phyloP scores from a whole-genome alignment of 2,888 invertebrate genomes.

The Nowickia ferox region DNA sequence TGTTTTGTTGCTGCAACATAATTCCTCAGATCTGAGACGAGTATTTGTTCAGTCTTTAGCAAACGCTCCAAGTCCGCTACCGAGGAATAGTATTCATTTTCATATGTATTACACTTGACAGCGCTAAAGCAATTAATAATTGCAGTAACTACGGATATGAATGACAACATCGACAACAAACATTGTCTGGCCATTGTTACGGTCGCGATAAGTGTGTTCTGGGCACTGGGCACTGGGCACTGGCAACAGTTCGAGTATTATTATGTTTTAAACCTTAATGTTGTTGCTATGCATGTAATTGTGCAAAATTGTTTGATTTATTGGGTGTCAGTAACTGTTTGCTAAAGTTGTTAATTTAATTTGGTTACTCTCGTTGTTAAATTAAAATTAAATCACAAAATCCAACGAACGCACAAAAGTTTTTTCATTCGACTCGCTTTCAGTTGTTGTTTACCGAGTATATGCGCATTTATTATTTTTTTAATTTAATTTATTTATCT shows the following conservation, averaged over 20 bases:
- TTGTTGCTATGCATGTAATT: neutral
- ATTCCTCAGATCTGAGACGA: constrained; percentile 75
- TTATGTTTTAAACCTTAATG: constrained; percentile 12
- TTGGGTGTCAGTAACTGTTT: neutral
- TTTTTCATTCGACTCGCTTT: constrained; percentile 7
- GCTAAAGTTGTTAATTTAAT: neutral
- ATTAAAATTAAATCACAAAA: constrained; percentile 11
- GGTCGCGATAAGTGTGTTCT: neutral
- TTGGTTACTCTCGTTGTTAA: constrained; percentile 7
- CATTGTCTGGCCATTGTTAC: constrained; percentile 1
- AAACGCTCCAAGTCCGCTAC: constrained; percentile 78
- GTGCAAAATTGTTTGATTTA: neutral
- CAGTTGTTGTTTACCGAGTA: neutral
- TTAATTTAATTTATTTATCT: neutral
- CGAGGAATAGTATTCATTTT: constrained; percentile 78
- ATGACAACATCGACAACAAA: constrained; percentile 7
- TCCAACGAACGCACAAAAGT: neutral
- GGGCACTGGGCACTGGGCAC: too few relatives aligned
- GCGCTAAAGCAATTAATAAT: constrained; percentile 38
- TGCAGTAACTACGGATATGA: constrained; percentile 22
- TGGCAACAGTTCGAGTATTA: neutral
- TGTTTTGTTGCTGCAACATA: constrained; percentile 74
- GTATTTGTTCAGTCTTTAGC: constrained; percentile 77
- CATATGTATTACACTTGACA: constrained; percentile 55
- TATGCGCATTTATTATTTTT: neutral